Conservation (phyloP, 2,888 invertebrate genomes). For the Agriopis marginaria region DNA sequence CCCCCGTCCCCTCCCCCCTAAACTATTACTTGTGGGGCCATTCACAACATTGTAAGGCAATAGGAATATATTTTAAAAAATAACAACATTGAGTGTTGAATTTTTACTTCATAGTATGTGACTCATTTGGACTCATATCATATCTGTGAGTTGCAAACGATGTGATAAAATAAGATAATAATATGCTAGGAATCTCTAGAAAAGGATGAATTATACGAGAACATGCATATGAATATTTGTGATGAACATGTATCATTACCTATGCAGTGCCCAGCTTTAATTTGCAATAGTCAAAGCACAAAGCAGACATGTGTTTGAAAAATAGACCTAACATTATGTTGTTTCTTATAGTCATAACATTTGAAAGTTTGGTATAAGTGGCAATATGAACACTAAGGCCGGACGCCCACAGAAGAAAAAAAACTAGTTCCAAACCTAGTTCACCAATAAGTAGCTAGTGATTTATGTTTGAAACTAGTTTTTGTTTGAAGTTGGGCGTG, state of each 20-base stretch:
- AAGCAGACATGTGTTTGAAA: neutral
- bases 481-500: no score
- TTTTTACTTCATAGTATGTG: neutral
- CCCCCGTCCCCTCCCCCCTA: no score
- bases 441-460: no score
- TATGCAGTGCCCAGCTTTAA: neutral
- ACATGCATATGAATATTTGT: neutral
- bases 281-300: neutral
- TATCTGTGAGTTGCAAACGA: neutral
- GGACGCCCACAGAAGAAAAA: no score
- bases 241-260: neutral
- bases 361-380: no score
- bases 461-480: no score
- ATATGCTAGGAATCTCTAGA: neutral
- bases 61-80: neutral
- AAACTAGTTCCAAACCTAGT: no score
- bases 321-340: neutral
- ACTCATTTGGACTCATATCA: neutral
- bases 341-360: neutral
- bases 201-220: neutral
- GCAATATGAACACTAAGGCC: no score
- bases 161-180: neutral
- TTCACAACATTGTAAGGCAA: conserved; percentile 1
- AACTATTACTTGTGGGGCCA: no score
- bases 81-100: neutral